These are phyloP conservation scores for Catharus bicknelli DNA, from an alignment of 2,113 vertebrate genomes.

Conservation along the genomic window DNA sequence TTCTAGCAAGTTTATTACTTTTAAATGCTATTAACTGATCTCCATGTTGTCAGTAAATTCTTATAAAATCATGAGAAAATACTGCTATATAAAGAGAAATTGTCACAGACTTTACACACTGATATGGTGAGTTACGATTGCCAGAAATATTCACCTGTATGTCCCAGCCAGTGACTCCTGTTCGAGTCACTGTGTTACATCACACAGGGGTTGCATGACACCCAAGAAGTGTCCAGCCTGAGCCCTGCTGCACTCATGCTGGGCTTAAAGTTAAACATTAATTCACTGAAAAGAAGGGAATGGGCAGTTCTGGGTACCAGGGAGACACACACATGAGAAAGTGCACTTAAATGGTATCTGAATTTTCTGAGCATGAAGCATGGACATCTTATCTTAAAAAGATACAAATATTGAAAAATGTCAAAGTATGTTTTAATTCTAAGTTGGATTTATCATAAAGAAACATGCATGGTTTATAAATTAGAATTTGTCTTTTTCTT, in stretches of 20 bases:
- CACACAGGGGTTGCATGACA: fast-evolving
- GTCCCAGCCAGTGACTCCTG: neutral
- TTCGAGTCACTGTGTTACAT: neutral
- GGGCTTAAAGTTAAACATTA: neutral
- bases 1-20: neutral
- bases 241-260: neutral
- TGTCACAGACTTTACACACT: neutral
- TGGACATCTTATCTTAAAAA: neutral
- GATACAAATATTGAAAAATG: neutral
- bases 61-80: neutral
- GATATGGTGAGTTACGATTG: fast-evolving
- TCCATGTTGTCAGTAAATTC: neutral
- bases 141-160: neutral
- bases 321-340: neutral
- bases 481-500: neutral
- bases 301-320: neutral
- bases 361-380: neutral
- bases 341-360: neutral
- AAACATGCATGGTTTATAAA: neutral
- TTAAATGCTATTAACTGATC: neutral
- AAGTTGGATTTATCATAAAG: neutral
- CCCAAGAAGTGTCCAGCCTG: neutral
- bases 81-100: neutral
- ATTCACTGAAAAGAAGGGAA: neutral
- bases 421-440: neutral